Base-by-base conservation (phyloP, 1,140 invertebrate species). In the Magallana angulata region DNA sequence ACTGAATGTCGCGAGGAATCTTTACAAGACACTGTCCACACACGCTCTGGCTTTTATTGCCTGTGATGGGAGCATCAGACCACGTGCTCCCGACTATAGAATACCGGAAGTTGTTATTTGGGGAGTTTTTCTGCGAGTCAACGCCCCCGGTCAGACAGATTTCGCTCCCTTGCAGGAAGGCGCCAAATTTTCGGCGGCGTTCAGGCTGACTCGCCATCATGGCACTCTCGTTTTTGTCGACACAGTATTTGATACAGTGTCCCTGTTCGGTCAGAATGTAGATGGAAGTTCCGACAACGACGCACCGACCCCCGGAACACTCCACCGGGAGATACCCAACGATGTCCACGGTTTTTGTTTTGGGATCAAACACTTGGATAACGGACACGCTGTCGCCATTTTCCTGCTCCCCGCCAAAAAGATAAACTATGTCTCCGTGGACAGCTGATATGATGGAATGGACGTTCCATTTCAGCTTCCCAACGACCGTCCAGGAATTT, bases 191-290 rank as follows among this genome's bases (percentile, higher is more conserved):
- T n/a, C n/a, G 48, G 7, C 81, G 48, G 9, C 14, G 18, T 11
- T 8, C 57, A 14, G 81, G 81, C 81, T 82, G 81, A 6, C 16
- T 7, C 11, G 36, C 16, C 9, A 57, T 8, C 16, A 82, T 18
- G 16, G 18, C 4, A n/a, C 14, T 82, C n/a, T 16, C 9, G 57
- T 82, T 82, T 14, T 82, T 56, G 12, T 24, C 57, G 48, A 56
- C 9, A 57, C 81, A 58, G 81, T 57, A 82, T n/a, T 82, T 58
- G 6, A 82, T 82, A n/a, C 48, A 82, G 57, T 82, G 81, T 11
- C 81, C 36, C 57, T 82, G 81, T 57, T 82, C 81, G 16, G 48
- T 82, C n/a, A 58, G n/a, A 30, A 82, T 82, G 81, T 18, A 82
- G n/a, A 82, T 82, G 16, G 14, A 16, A 57, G 56, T 56, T 56